phyloP scores from a whole-genome alignment of 2,113 vertebrate genomes.

The Melanerpes formicivorus region DNA sequence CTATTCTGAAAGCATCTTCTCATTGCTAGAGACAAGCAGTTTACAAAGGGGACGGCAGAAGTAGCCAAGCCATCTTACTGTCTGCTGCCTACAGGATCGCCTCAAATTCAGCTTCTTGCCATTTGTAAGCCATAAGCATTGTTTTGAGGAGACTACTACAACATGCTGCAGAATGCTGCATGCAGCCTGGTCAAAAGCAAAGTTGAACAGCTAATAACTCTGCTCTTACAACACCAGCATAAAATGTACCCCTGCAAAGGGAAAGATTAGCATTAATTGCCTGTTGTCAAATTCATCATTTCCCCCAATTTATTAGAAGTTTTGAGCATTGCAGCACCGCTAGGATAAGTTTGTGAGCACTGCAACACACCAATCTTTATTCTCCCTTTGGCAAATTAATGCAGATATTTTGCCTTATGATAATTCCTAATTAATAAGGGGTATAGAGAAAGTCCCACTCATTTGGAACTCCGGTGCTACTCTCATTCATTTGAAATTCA shows the following conservation, averaged over 20 bases:
- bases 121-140: not conserved
- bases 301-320: conserved; percentile 60
- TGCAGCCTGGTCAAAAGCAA: not conserved
- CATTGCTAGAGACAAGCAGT: not conserved
- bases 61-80: not conserved
- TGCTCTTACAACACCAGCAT: conserved; percentile 36
- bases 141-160: not conserved
- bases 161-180: not conserved
- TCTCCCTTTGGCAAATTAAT: conserved; percentile 55
- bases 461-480: conserved; percentile 52
- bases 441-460: conserved; percentile 57
- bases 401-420: conserved; percentile 62
- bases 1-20: not conserved
- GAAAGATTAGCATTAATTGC: conserved; percentile 61
- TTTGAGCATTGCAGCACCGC: conserved; percentile 56
- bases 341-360: conserved; percentile 33
- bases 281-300: conserved; percentile 66
- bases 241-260: conserved; percentile 51
- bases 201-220: conserved; percentile 18
- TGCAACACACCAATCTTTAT: conserved; percentile 58
- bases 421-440: conserved; percentile 68
- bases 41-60: not conserved
- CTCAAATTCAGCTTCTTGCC: not conserved
- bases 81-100: not conserved
- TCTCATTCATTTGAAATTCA: conserved; percentile 73